Evolutionary conservation across 2,113 vertebrate species (phyloP).

Genomic region (Kryptolebias marmoratus): DNA sequence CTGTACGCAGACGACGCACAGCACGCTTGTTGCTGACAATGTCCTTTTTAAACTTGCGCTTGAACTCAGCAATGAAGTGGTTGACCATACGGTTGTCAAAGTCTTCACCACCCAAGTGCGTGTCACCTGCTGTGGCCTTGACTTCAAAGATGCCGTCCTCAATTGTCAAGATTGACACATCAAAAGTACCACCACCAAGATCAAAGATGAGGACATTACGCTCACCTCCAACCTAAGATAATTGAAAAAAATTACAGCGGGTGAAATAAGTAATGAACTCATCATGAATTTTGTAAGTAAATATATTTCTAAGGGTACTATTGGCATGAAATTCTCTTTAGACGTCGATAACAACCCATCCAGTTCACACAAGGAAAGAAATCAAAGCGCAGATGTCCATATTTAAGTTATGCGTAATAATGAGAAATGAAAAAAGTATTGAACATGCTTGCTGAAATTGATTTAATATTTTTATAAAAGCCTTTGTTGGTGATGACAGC

Average conservation of each 20-base stretch:
- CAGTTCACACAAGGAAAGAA: too few species aligned
- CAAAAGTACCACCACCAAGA: slow-evolving; percentile 91
- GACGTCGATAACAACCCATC: too few species aligned
- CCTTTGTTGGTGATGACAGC: too few species aligned
- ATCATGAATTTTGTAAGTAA: too few species aligned
- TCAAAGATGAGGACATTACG: slow-evolving; percentile 92
- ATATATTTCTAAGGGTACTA: too few species aligned
- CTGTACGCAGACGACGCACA: slow-evolving; percentile 87
- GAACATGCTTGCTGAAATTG: too few species aligned
- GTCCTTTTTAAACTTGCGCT: slow-evolving; percentile 91
- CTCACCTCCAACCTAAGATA: slow-evolving; percentile 84
- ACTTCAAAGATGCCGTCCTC: slow-evolving; percentile 96
- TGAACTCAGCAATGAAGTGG: slow-evolving; percentile 91
- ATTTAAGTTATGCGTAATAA: too few species aligned
- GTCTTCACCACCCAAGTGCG: slow-evolving; percentile 91
- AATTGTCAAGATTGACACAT: slow-evolving; percentile 91
- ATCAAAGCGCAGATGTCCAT: too few species aligned
- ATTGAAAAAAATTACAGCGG: slow-evolving; percentile 9
- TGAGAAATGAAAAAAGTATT: too few species aligned
- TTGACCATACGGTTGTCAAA: slow-evolving; percentile 92
- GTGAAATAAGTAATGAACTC: not conserved
- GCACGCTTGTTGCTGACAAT: slow-evolving; percentile 90
- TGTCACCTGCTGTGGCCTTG: slow-evolving; percentile 91
- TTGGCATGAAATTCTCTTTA: too few species aligned
- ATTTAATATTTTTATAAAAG: too few species aligned